phyloP scores from a whole-genome alignment of 2,888 invertebrate species.

The Marronus borbonicus region DNA sequence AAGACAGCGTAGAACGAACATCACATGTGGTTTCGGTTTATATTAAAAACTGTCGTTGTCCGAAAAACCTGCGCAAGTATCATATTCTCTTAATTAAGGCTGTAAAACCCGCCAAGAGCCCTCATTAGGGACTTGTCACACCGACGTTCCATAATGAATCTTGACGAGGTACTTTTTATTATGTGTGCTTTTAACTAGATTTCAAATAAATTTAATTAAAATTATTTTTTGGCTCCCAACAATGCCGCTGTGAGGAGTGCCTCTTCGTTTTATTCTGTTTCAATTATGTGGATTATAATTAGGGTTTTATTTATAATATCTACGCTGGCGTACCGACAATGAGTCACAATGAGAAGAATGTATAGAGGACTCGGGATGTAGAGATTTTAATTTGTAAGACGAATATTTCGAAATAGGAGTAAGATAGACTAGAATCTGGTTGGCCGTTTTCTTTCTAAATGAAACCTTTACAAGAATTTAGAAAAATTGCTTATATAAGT shows the following conservation, averaged over 20 bases:
- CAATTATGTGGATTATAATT: slow-evolving; percentile 35
- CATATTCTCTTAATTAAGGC: slow-evolving; percentile 70
- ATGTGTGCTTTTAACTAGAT: slow-evolving; percentile 67
- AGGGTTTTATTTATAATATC: slow-evolving; percentile 26
- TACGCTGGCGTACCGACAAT: neutral
- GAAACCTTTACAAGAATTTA: too few relatives aligned
- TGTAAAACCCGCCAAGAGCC: slow-evolving; percentile 69
- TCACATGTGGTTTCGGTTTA: slow-evolving; percentile 62
- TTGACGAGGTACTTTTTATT: slow-evolving; percentile 69
- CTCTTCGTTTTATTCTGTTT: slow-evolving; percentile 38
- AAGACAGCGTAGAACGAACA: slow-evolving; percentile 56
- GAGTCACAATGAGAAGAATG: slow-evolving; percentile 1
- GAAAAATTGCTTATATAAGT: too few relatives aligned
- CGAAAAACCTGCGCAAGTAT: slow-evolving; percentile 66
- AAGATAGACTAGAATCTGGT: too few relatives aligned
- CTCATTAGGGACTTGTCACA: slow-evolving; percentile 70
- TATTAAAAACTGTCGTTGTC: slow-evolving; percentile 65
- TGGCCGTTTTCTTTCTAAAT: too few relatives aligned
- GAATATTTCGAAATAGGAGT: too few relatives aligned
- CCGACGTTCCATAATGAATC: slow-evolving; percentile 69
- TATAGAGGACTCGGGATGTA: neutral
- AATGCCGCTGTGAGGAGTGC: slow-evolving; percentile 13
- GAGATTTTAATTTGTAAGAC: neutral
- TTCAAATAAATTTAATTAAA: slow-evolving; percentile 70
- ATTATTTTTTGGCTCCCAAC: slow-evolving; percentile 57